phyloP scores from a whole-genome alignment of 2,888 invertebrate genomes.

The Synergus gifuensis region DNA sequence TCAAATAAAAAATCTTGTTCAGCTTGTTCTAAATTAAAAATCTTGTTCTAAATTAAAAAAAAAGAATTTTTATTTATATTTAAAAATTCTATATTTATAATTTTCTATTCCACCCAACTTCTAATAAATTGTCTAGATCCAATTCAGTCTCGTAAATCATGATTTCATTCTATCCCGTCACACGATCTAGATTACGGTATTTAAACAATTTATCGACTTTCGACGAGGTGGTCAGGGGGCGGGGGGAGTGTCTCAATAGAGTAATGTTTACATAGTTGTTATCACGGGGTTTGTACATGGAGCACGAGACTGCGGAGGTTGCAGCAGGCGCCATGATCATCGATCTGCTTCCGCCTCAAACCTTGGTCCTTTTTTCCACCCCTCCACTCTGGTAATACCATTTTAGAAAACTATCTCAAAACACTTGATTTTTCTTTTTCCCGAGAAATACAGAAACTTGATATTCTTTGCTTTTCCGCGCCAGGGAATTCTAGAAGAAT shows the following conservation, averaged over 20 bases:
- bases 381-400: neutral
- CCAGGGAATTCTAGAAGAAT: neutral
- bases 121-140: no score
- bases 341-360: conserved; percentile 68
- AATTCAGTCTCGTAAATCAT: neutral
- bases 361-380: conserved; percentile 14
- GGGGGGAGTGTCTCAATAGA: neutral
- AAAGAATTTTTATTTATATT: no score
- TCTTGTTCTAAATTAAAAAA: no score
- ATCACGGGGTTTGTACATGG: conserved; percentile 56
- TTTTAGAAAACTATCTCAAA: conserved; percentile 7
- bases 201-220: neutral
- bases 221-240: neutral
- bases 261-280: conserved; percentile 51
- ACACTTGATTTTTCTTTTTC: neutral
- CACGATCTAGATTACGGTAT: neutral
- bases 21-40: no score
- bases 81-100: no score
- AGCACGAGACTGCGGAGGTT: conserved; percentile 71
- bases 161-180: neutral
- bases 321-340: conserved; percentile 74
- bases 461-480: neutral
- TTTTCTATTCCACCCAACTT: no score
- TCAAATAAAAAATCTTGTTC: neutral
- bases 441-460: neutral